Conservation (phyloP, 2,797 vertebrate species). For the Poliocrania exsul region DNA sequence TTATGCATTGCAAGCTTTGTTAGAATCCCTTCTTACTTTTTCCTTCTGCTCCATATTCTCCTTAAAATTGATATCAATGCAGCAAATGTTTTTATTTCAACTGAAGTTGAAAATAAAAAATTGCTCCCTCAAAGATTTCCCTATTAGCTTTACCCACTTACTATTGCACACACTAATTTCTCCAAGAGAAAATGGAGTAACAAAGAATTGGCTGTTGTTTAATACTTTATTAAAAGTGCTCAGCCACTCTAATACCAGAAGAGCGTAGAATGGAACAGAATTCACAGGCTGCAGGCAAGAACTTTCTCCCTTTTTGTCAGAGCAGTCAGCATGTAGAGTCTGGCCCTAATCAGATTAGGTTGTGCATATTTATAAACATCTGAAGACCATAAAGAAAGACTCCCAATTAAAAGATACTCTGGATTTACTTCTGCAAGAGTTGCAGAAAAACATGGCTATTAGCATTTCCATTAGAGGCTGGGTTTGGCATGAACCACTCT, state of each 20-base stretch:
- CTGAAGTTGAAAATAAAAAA: not conserved
- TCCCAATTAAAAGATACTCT: conserved; percentile 58
- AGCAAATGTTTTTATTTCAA: not conserved
- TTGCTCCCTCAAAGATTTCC: not conserved
- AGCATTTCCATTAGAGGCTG: conserved; percentile 32
- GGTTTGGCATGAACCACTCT: not conserved
- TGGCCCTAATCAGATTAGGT: conserved; percentile 63
- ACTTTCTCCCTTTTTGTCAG: conserved; percentile 31
- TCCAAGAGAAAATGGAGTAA: not conserved
- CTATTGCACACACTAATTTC: not conserved
- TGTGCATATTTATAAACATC: conserved; percentile 61
- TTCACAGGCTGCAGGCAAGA: conserved; percentile 41
- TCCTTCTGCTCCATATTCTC: not conserved
- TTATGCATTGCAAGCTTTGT: not conserved
- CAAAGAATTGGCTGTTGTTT: not conserved
- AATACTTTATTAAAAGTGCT: not conserved
- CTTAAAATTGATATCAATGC: not conserved
- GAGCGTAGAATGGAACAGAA: not conserved
- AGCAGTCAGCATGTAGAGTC: conserved; percentile 46
- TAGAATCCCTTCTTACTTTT: not conserved
- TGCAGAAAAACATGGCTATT: conserved; percentile 21
- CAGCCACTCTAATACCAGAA: not conserved
- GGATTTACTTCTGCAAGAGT: conserved; percentile 58
- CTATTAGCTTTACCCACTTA: not conserved
- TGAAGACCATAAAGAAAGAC: conserved; percentile 61